Evolutionary conservation across 1,140 invertebrate genomes (phyloP), one percentile per base, ranked within the genome.

Genomic region (Drosophila malerkotliana): DNA sequence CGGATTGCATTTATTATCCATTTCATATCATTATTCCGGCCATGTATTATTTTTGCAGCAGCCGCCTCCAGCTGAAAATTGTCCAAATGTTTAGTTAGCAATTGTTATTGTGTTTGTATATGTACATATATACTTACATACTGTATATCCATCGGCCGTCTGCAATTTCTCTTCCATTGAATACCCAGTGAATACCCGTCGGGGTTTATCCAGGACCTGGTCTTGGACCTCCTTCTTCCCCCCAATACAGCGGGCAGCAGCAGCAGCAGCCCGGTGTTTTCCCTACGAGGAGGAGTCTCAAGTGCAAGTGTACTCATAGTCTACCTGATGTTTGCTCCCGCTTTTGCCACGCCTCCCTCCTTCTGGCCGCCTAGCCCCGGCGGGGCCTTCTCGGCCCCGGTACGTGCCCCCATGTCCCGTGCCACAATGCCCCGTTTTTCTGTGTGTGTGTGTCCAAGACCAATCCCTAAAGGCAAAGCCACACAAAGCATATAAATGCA

Each of bases 261-360:
- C 1, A 18, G 18, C 18, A 18, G 18, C 1, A 18, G 18, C 18
- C 18, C 18, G 18, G 18, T 18, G 18, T 18, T 18, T 41, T 12
- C 45, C 54, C 39, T 32, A 30, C 39, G 37, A 72, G 32, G 47
- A 67, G 37, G 57, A 73, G 77, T 83, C 66, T 80, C 71, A 80
- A 77, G 81, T 85, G 68, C 76, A 83, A 82, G 80, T 82, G 69
- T 84, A 67, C 80, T 83, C 55, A 84, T 74, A 79, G 80, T 79
- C 80, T 80, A 69, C 80, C 80, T 76, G 54, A 61, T 84, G 80
- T 83, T 83, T 83, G 72, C 61, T 66, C 30, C 47, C 47, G n/a
- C 21, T 47, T 32, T 47, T 30, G 4, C 10, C 34, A 18, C 24
- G 1, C 60, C 24, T 5, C 63, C 39, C 21, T 45, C 41, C 41